Conservation (phyloP, 2,113 vertebrate species). For the Mugil cephalus region DNA sequence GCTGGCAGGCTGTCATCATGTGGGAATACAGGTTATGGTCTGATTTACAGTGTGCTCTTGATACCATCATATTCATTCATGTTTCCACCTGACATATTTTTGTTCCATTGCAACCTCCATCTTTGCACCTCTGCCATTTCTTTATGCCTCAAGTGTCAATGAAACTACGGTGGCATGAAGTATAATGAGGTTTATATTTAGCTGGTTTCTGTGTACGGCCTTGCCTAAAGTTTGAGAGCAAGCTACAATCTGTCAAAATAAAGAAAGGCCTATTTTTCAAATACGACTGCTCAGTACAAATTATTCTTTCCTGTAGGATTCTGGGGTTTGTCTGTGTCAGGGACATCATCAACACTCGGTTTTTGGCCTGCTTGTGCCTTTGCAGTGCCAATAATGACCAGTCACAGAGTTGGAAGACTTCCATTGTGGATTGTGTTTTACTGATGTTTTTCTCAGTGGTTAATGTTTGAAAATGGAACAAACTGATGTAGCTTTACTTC, state of each 20-base stretch:
- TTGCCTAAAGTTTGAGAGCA: slow-evolving; percentile 55
- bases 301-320: slow-evolving; percentile 40
- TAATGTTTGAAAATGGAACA: slow-evolving; percentile 29
- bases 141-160: slow-evolving; percentile 69
- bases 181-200: slow-evolving; percentile 80
- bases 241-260: slow-evolving; percentile 74
- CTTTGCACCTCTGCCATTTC: slow-evolving; percentile 60
- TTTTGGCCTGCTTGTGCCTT: slow-evolving; percentile 15
- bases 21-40: slow-evolving; percentile 45
- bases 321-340: slow-evolving; percentile 33
- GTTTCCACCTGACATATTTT: slow-evolving; percentile 68
- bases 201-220: slow-evolving; percentile 58
- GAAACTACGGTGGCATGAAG: slow-evolving; percentile 45
- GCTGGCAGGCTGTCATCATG: slow-evolving; percentile 40
- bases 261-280: slow-evolving; percentile 61
- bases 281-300: slow-evolving; percentile 53
- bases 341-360: slow-evolving; percentile 49
- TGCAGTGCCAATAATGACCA: slow-evolving; percentile 34
- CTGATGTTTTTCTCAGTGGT: not conserved
- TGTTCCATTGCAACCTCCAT: slow-evolving; percentile 58
- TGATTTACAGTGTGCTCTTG: slow-evolving; percentile 54
- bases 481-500: not conserved
- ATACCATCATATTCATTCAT: slow-evolving; percentile 67
- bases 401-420: slow-evolving; percentile 4
- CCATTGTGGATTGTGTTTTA: slow-evolving; percentile 45